A percentile compares a stretch with the other conserved stretches of the same genome.
Conservation (phyloP, 2,797 vertebrate genomes). For the Numenius phaeopus region DNA sequence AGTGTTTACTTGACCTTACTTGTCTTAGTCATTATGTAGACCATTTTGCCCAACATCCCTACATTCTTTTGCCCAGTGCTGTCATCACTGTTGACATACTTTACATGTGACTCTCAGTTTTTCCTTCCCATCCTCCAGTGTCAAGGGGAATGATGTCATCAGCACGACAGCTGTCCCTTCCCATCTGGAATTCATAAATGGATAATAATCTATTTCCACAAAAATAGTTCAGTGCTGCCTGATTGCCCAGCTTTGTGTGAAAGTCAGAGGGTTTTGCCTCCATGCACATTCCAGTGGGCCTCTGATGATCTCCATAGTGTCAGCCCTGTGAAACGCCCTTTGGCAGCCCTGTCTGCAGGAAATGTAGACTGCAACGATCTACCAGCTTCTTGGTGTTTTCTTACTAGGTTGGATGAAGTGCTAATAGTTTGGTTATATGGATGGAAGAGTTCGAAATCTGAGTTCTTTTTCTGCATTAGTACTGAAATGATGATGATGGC, state of each 20-base stretch:
- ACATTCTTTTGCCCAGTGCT: background rate
- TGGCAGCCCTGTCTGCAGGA: background rate
- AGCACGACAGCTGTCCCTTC: conserved; percentile 22
- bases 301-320: background rate
- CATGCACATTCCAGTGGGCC: background rate
- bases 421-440: background rate
- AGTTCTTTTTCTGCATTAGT: background rate
- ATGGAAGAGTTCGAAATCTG: background rate
- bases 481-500: background rate
- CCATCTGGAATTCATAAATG: conserved; percentile 46
- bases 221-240: background rate
- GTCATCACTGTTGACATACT: background rate
- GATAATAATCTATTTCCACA: conserved; percentile 3
- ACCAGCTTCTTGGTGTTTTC: background rate
- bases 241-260: background rate
- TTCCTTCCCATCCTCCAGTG: background rate
- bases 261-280: background rate
- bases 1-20: background rate
- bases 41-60: background rate
- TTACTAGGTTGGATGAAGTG: background rate
- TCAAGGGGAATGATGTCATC: conserved; percentile 29
- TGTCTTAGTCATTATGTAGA: background rate
- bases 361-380: background rate
- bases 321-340: background rate
- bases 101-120: background rate